These are phyloP conservation scores for Myotis findleyi DNA, from an alignment of 2,797 vertebrate species.

Conservation along the genomic window DNA sequence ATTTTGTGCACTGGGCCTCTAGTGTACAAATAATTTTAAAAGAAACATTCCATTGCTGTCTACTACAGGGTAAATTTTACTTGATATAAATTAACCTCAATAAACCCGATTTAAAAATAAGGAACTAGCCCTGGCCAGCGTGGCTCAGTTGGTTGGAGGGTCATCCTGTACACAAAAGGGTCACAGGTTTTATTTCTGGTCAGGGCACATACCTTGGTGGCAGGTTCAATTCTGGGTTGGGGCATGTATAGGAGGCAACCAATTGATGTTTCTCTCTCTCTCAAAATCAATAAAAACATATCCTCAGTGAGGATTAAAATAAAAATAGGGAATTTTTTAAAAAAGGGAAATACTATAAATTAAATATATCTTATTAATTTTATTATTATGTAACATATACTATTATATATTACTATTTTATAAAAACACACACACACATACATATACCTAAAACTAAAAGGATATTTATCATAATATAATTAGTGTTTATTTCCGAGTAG, in stretches of 20 bases:
- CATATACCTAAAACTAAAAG: not conserved
- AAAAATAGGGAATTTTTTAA: not conserved
- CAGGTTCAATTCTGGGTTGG: too few relatives aligned
- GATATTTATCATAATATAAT: constrained; percentile 51
- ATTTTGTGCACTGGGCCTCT: too few relatives aligned
- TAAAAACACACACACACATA: not conserved
- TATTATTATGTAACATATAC: not conserved
- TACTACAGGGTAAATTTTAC: constrained; percentile 41
- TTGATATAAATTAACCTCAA: constrained; percentile 46
- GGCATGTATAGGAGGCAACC: too few relatives aligned
- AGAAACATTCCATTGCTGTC: constrained; percentile 14
- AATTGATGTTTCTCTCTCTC: too few relatives aligned
- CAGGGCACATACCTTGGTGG: too few relatives aligned
- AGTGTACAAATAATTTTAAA: not conserved
- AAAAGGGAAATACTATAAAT: constrained; percentile 23
- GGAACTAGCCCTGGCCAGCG: not conserved
- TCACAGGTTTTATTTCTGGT: too few relatives aligned
- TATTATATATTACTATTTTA: not conserved
- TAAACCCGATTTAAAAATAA: not conserved
- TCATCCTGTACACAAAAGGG: too few relatives aligned
- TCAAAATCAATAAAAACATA: not conserved
- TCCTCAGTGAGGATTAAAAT: not conserved
- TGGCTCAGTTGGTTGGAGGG: too few relatives aligned
- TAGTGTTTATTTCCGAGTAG: constrained; percentile 9
- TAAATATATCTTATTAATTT: constrained; percentile 1